These are phyloP conservation scores for human (Homo sapiens) DNA, from an alignment of 2,113 vertebrate species.

Conservation along the genomic window DNA sequence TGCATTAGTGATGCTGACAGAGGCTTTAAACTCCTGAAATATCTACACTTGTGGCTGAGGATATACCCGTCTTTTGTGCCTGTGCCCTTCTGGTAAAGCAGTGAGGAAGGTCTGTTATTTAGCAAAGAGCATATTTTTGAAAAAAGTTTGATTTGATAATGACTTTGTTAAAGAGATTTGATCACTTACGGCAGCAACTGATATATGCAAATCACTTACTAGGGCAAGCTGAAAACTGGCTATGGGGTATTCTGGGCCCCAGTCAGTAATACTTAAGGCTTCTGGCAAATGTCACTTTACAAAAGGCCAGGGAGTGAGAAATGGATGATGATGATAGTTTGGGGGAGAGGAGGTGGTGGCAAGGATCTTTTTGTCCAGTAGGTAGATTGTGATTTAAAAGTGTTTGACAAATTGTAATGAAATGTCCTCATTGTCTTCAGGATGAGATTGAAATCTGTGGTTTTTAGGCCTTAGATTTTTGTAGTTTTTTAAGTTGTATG, in stretches of 20 bases:
- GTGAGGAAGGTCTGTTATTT: neutral
- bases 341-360: neutral
- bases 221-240: neutral
- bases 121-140: neutral
- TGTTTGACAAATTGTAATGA: neutral
- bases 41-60: neutral
- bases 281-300: no score
- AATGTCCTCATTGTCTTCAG: neutral
- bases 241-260: neutral
- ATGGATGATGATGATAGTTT: neutral
- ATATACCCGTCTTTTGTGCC: neutral
- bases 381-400: neutral
- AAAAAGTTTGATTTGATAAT: neutral
- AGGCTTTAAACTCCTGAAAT: neutral
- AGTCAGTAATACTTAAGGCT: neutral
- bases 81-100: neutral
- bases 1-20: neutral
- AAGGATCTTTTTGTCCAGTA: neutral
- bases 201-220: neutral
- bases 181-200: neutral
- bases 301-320: neutral
- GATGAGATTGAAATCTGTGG: neutral
- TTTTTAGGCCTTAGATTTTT: neutral
- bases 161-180: neutral
- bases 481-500: neutral